Conservation (phyloP, 1,140 invertebrate genomes). For the Oreohelix idahoensis region DNA sequence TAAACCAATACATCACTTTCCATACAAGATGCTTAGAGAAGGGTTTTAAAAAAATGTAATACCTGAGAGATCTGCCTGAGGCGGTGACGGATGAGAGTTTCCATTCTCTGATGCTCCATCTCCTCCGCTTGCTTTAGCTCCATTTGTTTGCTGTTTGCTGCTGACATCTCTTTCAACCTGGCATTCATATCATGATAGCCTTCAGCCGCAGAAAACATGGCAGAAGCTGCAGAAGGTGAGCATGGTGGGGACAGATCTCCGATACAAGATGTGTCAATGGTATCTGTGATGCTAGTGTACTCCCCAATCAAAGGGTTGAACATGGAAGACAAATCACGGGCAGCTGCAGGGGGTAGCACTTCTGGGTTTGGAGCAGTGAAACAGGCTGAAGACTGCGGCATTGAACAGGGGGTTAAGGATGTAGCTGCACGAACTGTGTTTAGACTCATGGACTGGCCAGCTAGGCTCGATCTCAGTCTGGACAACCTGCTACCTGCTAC, state of each 20-base stretch:
- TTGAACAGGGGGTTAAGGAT: constrained; percentile 44
- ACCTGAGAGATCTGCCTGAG: constrained; percentile 76
- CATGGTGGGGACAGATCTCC: constrained; percentile 79
- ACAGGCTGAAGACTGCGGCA: constrained; percentile 66
- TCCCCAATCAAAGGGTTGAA: constrained; percentile 88
- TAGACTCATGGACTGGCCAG: constrained; percentile 7
- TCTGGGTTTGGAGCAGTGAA: constrained; percentile 65
- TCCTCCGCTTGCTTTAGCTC: constrained; percentile 88
- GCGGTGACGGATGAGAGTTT: constrained; percentile 87
- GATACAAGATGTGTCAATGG: constrained; percentile 86
- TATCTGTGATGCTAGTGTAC: constrained; percentile 95
- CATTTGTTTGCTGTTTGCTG: constrained; percentile 79
- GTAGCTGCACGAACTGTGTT: constrained; percentile 44
- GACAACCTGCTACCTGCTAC: neutral
- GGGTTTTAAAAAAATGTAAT: neutral
- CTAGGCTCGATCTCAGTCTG: neutral
- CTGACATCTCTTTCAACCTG: constrained; percentile 46
- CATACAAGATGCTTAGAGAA: neutral
- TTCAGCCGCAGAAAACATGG: constrained; percentile 72
- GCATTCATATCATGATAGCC: constrained; percentile 44
- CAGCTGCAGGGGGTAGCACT: constrained; percentile 42
- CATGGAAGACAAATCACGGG: constrained; percentile 76
- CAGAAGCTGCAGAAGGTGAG: constrained; percentile 76
- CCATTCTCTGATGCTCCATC: constrained; percentile 91
- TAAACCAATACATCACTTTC: neutral